Percentiles rank a stretch among this genome's conserved stretches.
These are phyloP conservation scores for Macrophya alboannulata DNA, from an alignment of 2,888 invertebrate species.

Conservation along the genomic window DNA sequence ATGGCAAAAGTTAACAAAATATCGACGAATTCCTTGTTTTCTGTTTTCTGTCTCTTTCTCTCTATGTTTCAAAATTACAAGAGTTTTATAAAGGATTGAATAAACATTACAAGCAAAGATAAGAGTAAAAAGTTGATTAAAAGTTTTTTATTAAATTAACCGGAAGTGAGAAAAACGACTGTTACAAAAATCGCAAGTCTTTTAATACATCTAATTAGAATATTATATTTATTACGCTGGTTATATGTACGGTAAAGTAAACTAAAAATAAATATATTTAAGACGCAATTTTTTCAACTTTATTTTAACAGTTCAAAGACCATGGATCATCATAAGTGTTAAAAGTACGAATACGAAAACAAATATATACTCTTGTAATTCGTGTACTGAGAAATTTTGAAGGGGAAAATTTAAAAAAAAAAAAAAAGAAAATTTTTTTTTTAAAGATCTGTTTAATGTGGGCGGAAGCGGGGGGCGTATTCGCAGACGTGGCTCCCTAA, in stretches of 20 bases:
- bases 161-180: not conserved
- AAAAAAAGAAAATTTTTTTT: slow-evolving; percentile 53
- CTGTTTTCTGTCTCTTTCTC: not conserved
- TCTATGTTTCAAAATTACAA: not conserved
- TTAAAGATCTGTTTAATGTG: slow-evolving; percentile 60
- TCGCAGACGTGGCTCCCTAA: slow-evolving; percentile 64
- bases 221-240: not conserved
- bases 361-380: not conserved
- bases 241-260: not conserved
- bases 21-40: not conserved
- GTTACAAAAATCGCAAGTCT: slow-evolving; percentile 3
- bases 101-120: not conserved
- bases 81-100: not conserved
- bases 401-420: not conserved
- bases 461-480: slow-evolving; percentile 65
- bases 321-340: not conserved
- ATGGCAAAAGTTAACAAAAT: slow-evolving; percentile 23
- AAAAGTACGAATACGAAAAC: not conserved
- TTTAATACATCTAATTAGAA: slow-evolving; percentile 4
- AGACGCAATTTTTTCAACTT: slow-evolving; percentile 18
- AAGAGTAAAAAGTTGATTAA: not conserved
- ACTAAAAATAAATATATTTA: slow-evolving; percentile 23
- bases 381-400: not conserved
- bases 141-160: not conserved
- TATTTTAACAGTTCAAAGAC: not conserved